A percentile compares a stretch with the other conserved stretches of the same genome.
Conservation (phyloP, 1,140 invertebrate species). For the Magallana angulata region DNA sequence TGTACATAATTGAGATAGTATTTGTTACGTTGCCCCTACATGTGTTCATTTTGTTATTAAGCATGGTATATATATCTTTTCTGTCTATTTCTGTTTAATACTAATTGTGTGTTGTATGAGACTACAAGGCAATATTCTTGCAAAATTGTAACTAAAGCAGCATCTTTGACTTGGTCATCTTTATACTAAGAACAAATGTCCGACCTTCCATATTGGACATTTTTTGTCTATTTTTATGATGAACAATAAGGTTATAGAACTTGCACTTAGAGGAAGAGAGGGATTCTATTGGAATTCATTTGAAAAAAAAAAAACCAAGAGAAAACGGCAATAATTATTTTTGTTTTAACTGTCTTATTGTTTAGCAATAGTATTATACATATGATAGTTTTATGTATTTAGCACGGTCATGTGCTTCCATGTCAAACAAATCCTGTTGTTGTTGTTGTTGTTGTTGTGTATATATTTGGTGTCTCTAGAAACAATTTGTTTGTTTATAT, state of each 20-base stretch:
- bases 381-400: conserved; percentile 16
- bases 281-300: background rate
- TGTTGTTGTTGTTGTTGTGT: conserved; percentile 10
- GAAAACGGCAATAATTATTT: no score
- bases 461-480: conserved; percentile 28
- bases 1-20: conserved; percentile 8
- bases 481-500: background rate
- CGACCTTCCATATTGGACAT: no score
- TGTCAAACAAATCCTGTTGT: background rate
- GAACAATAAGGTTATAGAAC: background rate
- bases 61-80: background rate
- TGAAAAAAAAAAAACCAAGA: background rate
- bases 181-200: no score
- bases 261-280: background rate
- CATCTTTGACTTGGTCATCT: no score
- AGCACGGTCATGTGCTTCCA: conserved; percentile 13
- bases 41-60: conserved; percentile 12
- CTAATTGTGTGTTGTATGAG: background rate
- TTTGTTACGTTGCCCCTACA: conserved; percentile 12
- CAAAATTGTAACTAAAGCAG: background rate
- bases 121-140: conserved; percentile 11
- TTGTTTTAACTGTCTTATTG: background rate
- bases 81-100: background rate
- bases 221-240: background rate
- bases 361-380: conserved; percentile 29